Evolutionary conservation across 2,797 vertebrate species (phyloP).

Genomic region (Acipenser ruthenus): DNA sequence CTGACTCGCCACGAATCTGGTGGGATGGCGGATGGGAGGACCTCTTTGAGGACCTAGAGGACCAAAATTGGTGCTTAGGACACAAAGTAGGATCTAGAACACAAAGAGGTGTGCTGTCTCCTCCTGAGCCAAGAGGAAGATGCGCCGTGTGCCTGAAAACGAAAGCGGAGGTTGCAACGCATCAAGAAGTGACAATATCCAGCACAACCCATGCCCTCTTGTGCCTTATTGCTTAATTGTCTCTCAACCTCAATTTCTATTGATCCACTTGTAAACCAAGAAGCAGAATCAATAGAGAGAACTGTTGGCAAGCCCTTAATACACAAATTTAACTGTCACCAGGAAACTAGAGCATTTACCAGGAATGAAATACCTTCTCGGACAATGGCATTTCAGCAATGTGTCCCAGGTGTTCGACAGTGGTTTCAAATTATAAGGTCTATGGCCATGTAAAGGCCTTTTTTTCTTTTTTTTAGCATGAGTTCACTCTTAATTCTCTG

Average conservation of each 20-base stretch:
- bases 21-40: too few relatives aligned
- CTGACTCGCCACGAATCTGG: too few relatives aligned
- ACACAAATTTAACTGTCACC: conserved; percentile 1
- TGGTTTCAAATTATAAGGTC: conserved; percentile 12
- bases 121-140: too few relatives aligned
- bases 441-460: conserved; percentile 1
- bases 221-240: too few relatives aligned
- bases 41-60: too few relatives aligned
- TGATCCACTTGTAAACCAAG: conserved; percentile 6
- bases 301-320: conserved; percentile 10
- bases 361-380: not conserved
- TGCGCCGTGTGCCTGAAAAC: too few relatives aligned
- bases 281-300: conserved; percentile 9
- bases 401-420: conserved; percentile 17
- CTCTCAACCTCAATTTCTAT: conserved; percentile 1
- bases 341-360: conserved; percentile 3
- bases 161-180: too few relatives aligned
- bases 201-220: too few relatives aligned
- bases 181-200: too few relatives aligned
- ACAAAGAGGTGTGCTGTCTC: too few relatives aligned
- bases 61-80: too few relatives aligned
- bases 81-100: too few relatives aligned
- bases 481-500: not conserved
- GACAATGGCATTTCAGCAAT: not conserved
- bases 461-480: not conserved